Evolutionary conservation across 2,797 vertebrate genomes (phyloP).

Genomic region (Uromys caudimaculatus): DNA sequence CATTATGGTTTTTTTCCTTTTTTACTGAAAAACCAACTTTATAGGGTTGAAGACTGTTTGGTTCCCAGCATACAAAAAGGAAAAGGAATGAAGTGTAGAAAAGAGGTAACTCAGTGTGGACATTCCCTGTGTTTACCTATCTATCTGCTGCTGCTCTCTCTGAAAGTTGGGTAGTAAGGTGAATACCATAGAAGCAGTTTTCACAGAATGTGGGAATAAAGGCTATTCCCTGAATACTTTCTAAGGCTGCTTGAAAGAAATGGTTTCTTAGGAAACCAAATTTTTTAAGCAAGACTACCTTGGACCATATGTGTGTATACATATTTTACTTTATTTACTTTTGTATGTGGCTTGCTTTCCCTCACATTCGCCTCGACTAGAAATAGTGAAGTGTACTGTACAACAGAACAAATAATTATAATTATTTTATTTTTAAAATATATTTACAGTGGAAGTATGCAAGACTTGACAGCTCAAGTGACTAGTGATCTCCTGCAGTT

Average conservation of each 20-base stretch:
- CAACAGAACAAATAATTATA: background rate
- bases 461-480: conserved; percentile 93
- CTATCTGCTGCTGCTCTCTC: background rate
- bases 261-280: conserved; percentile 16
- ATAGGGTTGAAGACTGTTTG: background rate
- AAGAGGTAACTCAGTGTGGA: background rate
- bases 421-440: conserved; percentile 55
- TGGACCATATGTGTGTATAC: background rate
- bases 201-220: conserved; percentile 7
- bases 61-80: background rate
- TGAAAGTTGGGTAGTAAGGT: background rate
- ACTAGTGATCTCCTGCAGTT: conserved; percentile 95
- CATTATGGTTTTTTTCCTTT: conserved; percentile 7
- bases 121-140: background rate
- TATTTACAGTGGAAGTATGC: conserved; percentile 90
- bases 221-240: background rate
- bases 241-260: conserved; percentile 44
- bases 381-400: background rate
- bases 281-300: background rate
- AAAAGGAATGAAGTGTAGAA: background rate
- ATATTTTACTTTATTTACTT: conserved; percentile 49
- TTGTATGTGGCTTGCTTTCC: background rate
- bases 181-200: background rate
- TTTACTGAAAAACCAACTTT: background rate
- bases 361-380: background rate